phyloP scores from a whole-genome alignment of 2,888 invertebrate genomes.

The Xanthostigma xanthostigma region DNA sequence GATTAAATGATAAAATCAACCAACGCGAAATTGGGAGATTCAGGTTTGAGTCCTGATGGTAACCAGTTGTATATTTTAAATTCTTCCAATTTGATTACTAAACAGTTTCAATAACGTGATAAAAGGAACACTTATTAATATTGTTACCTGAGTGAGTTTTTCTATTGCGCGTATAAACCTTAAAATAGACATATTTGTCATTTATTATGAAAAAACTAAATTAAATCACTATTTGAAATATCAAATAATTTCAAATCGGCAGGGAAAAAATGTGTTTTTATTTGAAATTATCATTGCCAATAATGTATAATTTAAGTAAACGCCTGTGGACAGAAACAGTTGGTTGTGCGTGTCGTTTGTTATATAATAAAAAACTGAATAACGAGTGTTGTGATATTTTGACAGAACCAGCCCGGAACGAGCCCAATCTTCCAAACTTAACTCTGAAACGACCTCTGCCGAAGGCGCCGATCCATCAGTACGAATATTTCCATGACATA shows the following conservation, averaged over 20 bases:
- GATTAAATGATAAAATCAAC: too few relatives aligned
- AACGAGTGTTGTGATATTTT: not conserved
- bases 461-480: not conserved
- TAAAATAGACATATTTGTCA: too few relatives aligned
- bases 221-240: too few relatives aligned
- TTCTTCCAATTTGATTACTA: too few relatives aligned
- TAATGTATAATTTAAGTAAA: slow-evolving; percentile 1
- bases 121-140: too few relatives aligned
- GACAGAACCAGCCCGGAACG: not conserved
- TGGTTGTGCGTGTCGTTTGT: slow-evolving; percentile 1
- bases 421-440: not conserved
- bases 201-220: too few relatives aligned
- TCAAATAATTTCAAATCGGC: not conserved
- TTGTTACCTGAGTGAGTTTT: too few relatives aligned
- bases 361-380: not conserved
- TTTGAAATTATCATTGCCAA: slow-evolving; percentile 1
- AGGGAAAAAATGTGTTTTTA: slow-evolving; percentile 2
- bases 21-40: too few relatives aligned
- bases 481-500: not conserved
- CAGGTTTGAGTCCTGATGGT: too few relatives aligned
- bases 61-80: too few relatives aligned
- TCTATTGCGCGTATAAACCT: too few relatives aligned
- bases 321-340: not conserved
- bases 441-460: not conserved
- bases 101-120: too few relatives aligned